Evolutionary conservation across 1,140 invertebrate genomes (phyloP).

Genomic region (Lepidurus arcticus): DNA sequence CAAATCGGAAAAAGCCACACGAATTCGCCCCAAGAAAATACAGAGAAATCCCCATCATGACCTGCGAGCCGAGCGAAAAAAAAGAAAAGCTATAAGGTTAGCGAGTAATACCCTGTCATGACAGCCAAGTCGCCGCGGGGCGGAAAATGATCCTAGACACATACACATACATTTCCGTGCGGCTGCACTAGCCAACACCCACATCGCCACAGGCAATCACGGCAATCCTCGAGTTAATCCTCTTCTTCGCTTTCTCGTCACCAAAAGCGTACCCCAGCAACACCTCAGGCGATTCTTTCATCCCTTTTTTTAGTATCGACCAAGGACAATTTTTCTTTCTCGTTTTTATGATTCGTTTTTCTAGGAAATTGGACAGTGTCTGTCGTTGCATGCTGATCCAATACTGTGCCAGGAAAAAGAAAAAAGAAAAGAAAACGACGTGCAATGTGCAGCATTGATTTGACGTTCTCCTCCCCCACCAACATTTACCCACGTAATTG

Average conservation of each 20-base stretch:
- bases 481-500: background rate
- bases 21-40: background rate
- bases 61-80: background rate
- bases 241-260: constrained; percentile 9
- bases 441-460: background rate
- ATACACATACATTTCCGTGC: constrained; percentile 7
- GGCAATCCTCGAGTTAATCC: constrained; percentile 17
- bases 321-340: background rate
- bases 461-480: background rate
- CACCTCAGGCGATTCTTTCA: background rate
- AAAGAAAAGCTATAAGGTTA: constrained; percentile 11
- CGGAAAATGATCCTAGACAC: background rate
- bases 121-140: background rate
- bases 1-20: background rate
- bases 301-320: background rate
- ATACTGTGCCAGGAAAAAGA: background rate
- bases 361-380: background rate
- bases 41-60: background rate
- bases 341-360: background rate
- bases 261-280: background rate
- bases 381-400: background rate
- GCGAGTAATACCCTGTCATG: constrained; percentile 17
- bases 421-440: background rate
- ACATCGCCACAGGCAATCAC: background rate
- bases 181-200: background rate